A percentile compares a stretch with the other conserved stretches of the same genome.
Conservation (phyloP, 30 jellyfish, hydroid and myxozoan genomes). For the Hydractinia symbiolongicarpus region DNA sequence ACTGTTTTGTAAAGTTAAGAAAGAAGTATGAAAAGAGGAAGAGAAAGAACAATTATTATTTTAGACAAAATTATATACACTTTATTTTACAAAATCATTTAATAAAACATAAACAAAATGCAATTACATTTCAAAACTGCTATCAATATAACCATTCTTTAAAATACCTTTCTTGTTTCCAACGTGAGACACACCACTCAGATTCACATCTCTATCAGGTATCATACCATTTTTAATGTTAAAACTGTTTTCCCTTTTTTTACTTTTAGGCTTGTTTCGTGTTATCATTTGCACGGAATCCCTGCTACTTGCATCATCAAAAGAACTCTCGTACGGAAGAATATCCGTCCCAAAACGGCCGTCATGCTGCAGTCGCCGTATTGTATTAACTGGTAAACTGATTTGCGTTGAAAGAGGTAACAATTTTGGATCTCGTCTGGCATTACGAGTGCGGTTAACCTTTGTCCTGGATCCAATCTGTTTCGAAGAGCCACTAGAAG, state of each 20-base stretch:
- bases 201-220: too few relatives aligned
- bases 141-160: too few relatives aligned
- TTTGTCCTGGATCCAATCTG: not conserved
- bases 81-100: too few relatives aligned
- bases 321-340: conserved; percentile 9
- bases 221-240: not conserved
- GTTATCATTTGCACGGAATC: conserved; percentile 11
- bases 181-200: too few relatives aligned
- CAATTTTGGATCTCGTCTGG: not conserved
- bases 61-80: too few relatives aligned
- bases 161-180: too few relatives aligned
- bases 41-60: too few relatives aligned
- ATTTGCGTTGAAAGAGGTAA: not conserved
- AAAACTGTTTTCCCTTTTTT: not conserved
- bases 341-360: not conserved
- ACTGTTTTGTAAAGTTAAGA: too few relatives aligned
- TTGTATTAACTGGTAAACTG: not conserved
- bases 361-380: conserved; percentile 1
- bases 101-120: too few relatives aligned
- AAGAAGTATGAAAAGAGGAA: too few relatives aligned
- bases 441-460: not conserved
- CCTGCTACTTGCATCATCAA: conserved; percentile 8
- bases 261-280: not conserved
- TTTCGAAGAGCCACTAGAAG: not conserved
- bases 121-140: too few relatives aligned